These are phyloP conservation scores for Drosophila pruinosa DNA, from an alignment of 1,140 invertebrate genomes.

Conservation along the genomic window DNA sequence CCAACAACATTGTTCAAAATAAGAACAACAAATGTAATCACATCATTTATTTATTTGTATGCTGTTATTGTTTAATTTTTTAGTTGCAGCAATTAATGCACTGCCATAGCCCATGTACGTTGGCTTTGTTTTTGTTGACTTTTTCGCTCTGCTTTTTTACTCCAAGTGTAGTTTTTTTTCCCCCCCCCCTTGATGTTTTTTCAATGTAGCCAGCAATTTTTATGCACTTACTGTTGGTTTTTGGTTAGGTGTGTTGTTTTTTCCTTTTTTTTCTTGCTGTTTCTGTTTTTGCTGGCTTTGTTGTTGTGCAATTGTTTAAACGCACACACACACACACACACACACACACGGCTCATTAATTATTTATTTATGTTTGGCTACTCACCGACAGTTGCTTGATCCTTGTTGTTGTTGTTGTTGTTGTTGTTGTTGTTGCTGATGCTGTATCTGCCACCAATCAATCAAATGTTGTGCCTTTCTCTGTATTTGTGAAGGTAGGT, in stretches of 20 bases:
- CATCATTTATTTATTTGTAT: constrained; percentile 16
- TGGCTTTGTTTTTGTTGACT: constrained; percentile 27
- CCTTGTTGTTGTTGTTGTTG: constrained; percentile 5
- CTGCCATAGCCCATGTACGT: no score
- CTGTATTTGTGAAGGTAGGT: constrained; percentile 16
- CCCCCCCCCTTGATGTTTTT: no score
- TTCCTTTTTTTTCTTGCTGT: neutral
- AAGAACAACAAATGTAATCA: constrained; percentile 27
- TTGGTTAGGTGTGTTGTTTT: constrained; percentile 20
- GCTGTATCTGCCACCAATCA: constrained; percentile 61
- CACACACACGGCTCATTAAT: constrained; percentile 58
- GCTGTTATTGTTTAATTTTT: neutral
- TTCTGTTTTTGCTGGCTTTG: neutral
- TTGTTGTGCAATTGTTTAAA: constrained; percentile 51
- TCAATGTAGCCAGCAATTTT: neutral
- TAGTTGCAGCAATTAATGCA: constrained; percentile 56
- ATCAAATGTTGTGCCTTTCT: constrained; percentile 51
- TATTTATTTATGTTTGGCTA: constrained; percentile 68
- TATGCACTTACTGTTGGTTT: constrained; percentile 46
- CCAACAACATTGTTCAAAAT: neutral
- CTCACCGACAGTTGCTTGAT: constrained; percentile 49
- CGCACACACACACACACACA: neutral
- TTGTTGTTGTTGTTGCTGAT: constrained; percentile 20
- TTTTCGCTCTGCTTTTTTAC: constrained; percentile 16
- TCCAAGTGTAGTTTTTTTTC: constrained; percentile 3